Percentiles rank a stretch among this genome's conserved stretches.
phyloP scores from a whole-genome alignment of 2,888 invertebrate genomes.

The Philopedon plagiatum region DNA sequence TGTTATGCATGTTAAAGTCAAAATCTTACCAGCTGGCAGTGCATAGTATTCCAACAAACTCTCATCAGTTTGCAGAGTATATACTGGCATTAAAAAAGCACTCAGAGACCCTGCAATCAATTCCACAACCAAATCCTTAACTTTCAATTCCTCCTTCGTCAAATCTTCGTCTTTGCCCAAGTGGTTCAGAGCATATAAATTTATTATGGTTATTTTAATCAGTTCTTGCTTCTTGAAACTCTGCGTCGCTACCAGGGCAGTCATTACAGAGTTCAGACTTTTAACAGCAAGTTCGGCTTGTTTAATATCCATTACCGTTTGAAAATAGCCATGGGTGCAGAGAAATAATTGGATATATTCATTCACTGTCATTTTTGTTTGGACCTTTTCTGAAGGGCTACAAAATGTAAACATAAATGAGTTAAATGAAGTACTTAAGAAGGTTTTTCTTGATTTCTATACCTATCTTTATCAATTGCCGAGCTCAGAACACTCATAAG shows the following conservation, averaged over 20 bases:
- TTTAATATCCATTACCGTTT: slow-evolving; percentile 72
- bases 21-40: slow-evolving; percentile 75
- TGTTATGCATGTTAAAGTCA: background rate
- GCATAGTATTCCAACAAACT: slow-evolving; percentile 76
- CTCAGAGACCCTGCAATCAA: slow-evolving; percentile 78
- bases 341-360: slow-evolving; percentile 75
- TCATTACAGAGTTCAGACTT: slow-evolving; percentile 79
- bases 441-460: slow-evolving; percentile 26
- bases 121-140: slow-evolving; percentile 74
- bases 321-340: slow-evolving; percentile 75
- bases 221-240: slow-evolving; percentile 83
- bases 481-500: slow-evolving; percentile 80
- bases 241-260: slow-evolving; percentile 84
- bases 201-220: slow-evolving; percentile 83
- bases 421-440: background rate
- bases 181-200: slow-evolving; percentile 80
- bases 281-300: slow-evolving; percentile 76
- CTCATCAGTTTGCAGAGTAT: slow-evolving; percentile 77
- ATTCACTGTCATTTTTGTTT: slow-evolving; percentile 74
- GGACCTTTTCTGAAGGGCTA: slow-evolving; percentile 69
- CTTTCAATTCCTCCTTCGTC: slow-evolving; percentile 73
- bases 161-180: slow-evolving; percentile 68
- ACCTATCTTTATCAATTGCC: slow-evolving; percentile 70
- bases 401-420: slow-evolving; percentile 49
- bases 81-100: slow-evolving; percentile 79